phyloP scores from a whole-genome alignment of 1,140 invertebrate species.

The Papilio aristodemus region DNA sequence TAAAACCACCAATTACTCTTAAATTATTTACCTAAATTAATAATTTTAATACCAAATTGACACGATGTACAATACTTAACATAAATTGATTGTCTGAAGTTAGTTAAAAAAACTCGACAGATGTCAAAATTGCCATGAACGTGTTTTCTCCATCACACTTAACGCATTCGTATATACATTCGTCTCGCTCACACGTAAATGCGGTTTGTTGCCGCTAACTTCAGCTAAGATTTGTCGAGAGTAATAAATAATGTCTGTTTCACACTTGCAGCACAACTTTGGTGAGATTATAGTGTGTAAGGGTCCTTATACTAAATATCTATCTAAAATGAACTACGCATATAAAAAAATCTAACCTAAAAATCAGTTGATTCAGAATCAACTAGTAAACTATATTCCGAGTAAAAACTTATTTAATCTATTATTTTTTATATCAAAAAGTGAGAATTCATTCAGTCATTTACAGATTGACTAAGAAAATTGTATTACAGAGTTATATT shows the following conservation, averaged over 20 bases:
- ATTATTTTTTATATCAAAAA: background rate
- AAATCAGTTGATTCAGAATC: slow-evolving; percentile 22
- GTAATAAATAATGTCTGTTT: background rate
- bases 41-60: slow-evolving; percentile 26
- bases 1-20: background rate
- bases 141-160: background rate
- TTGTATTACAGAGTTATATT: too few relatives aligned
- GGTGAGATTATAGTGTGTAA: background rate
- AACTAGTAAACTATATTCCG: slow-evolving; percentile 19
- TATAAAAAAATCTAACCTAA: slow-evolving; percentile 27
- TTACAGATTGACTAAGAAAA: too few relatives aligned
- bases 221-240: background rate
- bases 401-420: background rate
- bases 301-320: slow-evolving; percentile 2
- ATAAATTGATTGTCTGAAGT: background rate
- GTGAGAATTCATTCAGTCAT: too few relatives aligned
- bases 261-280: background rate
- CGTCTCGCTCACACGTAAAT: background rate
- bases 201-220: background rate
- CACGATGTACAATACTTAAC: slow-evolving; percentile 1
- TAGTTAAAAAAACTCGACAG: background rate
- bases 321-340: slow-evolving; percentile 9
- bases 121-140: background rate
- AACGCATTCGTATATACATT: background rate
- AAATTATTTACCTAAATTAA: slow-evolving; percentile 9